Evolutionary conservation across 2,113 vertebrate genomes (phyloP), one percentile per base, ranked within the genome.

Genomic region (Oenanthe melanoleuca): DNA sequence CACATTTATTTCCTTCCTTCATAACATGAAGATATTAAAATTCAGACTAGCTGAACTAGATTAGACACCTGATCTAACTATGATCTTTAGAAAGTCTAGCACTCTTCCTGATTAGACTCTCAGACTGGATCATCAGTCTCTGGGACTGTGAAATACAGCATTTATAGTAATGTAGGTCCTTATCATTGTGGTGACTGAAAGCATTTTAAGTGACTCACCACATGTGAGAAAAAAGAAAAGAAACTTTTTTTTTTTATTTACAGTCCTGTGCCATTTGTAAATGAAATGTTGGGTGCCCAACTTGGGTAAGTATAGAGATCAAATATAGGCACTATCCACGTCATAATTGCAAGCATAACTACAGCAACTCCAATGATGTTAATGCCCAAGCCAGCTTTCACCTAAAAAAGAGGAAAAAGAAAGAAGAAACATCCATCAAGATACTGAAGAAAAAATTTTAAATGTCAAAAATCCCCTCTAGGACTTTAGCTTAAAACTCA

Each of bases 381-480:
- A 81, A 99, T 95, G 4, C 99, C 99, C 86, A 99, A 96, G 73
- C 99, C 99, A 69, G 99, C 99, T 98, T 99, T 99, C 59, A 99
- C 98, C 99, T 99, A 94, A 69, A 97, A 75, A 86, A 81, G 26
- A 88, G 82, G 69, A 53, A 95, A 84, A 88, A 86, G 42, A 55
- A 88, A 92, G 19, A 25, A 84, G 61, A 95, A 73, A 64, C 78
- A 67, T 83, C 31, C 47, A 69, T 94, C 24, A 84, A 34, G 14
- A 63, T 22, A 63, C 2, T 6, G 37, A 79, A 92, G 12, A 59
- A 78, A 88, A 31, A 3, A 14, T 71, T 40, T 21, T 9, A 80
- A 90, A 42, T 55, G 14, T 6, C 53, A 75, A 78, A 89, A 81
- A 53, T 42, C 20, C 23, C 11, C 24, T 59, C 11, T 33, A 11